phyloP scores from a whole-genome alignment of 2,888 invertebrate species.

The Taphrorychus bicolor region DNA sequence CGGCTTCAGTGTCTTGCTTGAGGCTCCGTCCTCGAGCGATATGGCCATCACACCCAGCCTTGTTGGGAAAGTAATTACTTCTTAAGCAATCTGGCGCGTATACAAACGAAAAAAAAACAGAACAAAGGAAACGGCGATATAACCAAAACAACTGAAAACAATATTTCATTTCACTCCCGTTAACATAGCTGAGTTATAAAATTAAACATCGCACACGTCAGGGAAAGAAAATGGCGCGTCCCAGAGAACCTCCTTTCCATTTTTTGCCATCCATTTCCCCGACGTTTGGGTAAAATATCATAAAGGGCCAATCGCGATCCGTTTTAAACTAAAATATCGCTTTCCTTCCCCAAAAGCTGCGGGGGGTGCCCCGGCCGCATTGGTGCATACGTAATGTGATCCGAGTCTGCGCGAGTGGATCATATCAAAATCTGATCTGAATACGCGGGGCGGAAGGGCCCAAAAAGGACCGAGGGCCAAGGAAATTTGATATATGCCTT shows the following conservation, averaged over 20 bases:
- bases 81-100: too few relatives aligned
- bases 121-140: too few relatives aligned
- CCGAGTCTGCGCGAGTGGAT: slow-evolving; percentile 54
- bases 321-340: slow-evolving; percentile 59
- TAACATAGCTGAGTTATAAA: too few relatives aligned
- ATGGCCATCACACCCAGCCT: too few relatives aligned
- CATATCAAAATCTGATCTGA: slow-evolving; percentile 51
- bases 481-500: slow-evolving; percentile 39
- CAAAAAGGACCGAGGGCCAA: slow-evolving; percentile 8
- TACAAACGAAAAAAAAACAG: too few relatives aligned
- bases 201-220: background rate
- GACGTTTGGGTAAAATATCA: slow-evolving; percentile 42
- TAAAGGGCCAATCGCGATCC: slow-evolving; percentile 55
- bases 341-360: slow-evolving; percentile 50
- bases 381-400: slow-evolving; percentile 62
- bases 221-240: slow-evolving; percentile 23
- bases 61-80: too few relatives aligned
- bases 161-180: too few relatives aligned
- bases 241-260: slow-evolving; percentile 16
- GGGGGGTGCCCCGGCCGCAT: slow-evolving; percentile 55
- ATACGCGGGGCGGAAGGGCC: slow-evolving; percentile 29
- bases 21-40: too few relatives aligned
- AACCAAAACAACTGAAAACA: too few relatives aligned
- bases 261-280: slow-evolving; percentile 28
- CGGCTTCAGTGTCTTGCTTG: too few relatives aligned